These are phyloP conservation scores for Callaeas wilsoni DNA, from an alignment of 2,113 vertebrate species.

Conservation along the genomic window DNA sequence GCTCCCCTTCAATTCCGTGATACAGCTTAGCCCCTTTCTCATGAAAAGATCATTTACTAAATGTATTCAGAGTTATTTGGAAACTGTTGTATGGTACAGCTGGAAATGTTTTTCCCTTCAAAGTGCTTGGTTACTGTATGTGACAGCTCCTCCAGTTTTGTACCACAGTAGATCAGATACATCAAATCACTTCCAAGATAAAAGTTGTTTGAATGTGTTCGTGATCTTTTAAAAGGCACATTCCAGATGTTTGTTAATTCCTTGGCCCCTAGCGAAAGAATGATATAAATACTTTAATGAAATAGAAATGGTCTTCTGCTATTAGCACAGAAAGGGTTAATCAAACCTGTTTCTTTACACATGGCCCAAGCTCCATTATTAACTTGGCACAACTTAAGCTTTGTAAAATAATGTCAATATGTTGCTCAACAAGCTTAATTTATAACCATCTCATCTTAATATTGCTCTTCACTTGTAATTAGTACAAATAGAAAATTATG, in stretches of 20 bases:
- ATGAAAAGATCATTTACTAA: neutral
- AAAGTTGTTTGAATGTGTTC: slow-evolving; percentile 1
- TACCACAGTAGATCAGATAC: neutral
- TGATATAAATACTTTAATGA: neutral
- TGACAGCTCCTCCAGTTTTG: slow-evolving; percentile 25
- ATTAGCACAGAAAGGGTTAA: neutral
- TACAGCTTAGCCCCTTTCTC: neutral
- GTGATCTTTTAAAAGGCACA: neutral
- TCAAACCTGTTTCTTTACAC: neutral
- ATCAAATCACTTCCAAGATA: neutral
- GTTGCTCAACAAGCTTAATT: slow-evolving; percentile 17
- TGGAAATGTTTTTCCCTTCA: slow-evolving; percentile 45
- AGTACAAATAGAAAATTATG: slow-evolving; percentile 12
- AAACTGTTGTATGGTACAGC: slow-evolving; percentile 9
- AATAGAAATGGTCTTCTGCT: neutral
- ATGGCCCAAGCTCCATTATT: neutral
- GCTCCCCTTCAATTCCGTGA: neutral
- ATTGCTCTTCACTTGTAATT: slow-evolving; percentile 23
- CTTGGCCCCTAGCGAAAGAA: neutral
- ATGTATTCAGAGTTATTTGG: neutral
- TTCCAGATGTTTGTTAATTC: slow-evolving; percentile 36
- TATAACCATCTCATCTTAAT: slow-evolving; percentile 13
- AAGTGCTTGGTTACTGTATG: neutral
- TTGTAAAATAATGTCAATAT: neutral
- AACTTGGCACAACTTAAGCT: neutral